A percentile compares a stretch with the other conserved stretches of the same genome.
phyloP scores from a whole-genome alignment of 2,888 invertebrate genomes.

The Eremobia ochroleuca region DNA sequence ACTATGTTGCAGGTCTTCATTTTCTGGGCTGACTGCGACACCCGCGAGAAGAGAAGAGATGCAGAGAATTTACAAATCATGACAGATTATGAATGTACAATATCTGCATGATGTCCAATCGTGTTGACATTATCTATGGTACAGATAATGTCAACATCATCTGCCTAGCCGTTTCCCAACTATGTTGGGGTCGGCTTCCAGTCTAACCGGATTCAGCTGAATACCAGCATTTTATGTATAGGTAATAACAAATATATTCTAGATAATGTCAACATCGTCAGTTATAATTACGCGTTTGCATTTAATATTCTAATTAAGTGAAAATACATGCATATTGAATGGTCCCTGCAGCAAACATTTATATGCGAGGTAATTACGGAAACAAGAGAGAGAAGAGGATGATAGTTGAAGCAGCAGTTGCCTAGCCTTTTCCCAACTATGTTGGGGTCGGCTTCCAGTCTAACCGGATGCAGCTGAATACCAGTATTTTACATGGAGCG shows the following conservation, averaged over 20 bases:
- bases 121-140: background rate
- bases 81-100: background rate
- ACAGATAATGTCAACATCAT: background rate
- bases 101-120: background rate
- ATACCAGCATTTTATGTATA: no score
- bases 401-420: background rate
- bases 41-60: background rate
- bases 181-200: no score
- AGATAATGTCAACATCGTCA: background rate
- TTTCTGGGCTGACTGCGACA: background rate
- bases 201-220: no score
- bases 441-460: no score
- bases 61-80: background rate
- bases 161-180: no score
- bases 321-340: background rate
- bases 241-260: no score
- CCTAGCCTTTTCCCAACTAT: no score
- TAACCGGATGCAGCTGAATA: no score
- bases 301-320: conserved; percentile 6
- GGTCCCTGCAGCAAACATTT: background rate
- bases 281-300: background rate
- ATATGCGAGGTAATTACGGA: background rate
- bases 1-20: background rate
- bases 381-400: background rate
- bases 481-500: no score